These are phyloP conservation scores for Tragelaphus scriptus DNA, from an alignment of 2,113 vertebrate species.

Conservation along the genomic window DNA sequence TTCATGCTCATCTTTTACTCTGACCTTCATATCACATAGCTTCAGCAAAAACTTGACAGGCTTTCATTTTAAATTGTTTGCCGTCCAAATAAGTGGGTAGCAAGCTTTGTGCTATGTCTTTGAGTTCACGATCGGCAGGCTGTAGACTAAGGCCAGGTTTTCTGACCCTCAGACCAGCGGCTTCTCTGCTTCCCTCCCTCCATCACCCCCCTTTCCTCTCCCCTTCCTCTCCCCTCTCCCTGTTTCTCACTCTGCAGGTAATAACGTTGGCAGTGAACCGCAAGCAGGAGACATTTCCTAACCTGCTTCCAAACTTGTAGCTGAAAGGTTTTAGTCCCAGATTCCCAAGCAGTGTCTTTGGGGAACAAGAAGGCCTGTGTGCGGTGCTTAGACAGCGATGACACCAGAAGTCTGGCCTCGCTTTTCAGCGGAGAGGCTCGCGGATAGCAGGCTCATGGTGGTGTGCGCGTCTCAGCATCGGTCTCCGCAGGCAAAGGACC, in stretches of 20 bases:
- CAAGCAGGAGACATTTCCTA: background rate
- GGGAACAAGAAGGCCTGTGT: background rate
- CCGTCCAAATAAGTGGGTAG: background rate
- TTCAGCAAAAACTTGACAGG: background rate
- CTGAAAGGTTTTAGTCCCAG: background rate
- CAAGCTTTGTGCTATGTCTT: background rate
- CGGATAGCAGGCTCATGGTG: background rate
- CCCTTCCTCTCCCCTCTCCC: too few species aligned
- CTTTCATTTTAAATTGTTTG: background rate
- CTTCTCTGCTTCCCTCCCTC: too few species aligned
- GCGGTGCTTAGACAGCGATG: background rate
- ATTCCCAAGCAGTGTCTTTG: background rate
- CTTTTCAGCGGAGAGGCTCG: background rate
- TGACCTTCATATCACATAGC: background rate
- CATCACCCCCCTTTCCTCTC: too few species aligned
- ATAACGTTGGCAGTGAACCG: background rate
- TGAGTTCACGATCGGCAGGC: rapidly evolving
- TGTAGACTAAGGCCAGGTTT: background rate
- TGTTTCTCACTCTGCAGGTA: background rate
- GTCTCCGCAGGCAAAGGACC: background rate
- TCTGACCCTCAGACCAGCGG: background rate
- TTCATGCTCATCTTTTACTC: background rate
- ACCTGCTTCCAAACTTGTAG: background rate
- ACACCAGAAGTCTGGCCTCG: background rate
- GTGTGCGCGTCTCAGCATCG: rapidly evolving